These are phyloP conservation scores for Echeneis naucrates DNA, from an alignment of 2,797 vertebrate genomes.

Conservation along the genomic window DNA sequence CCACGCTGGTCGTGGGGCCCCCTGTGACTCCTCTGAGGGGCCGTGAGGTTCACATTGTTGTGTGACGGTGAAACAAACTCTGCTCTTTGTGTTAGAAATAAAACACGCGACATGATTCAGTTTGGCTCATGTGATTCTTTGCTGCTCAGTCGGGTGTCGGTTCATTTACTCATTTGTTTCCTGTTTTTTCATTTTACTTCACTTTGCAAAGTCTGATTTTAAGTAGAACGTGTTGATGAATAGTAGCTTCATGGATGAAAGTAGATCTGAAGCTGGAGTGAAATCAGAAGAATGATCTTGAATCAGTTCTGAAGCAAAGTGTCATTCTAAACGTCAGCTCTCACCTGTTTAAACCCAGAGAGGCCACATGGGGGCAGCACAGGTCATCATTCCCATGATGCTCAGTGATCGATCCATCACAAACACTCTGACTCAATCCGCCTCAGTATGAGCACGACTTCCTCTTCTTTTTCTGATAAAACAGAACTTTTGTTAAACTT, in stretches of 20 bases:
- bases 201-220: too few relatives aligned
- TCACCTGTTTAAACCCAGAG: neutral
- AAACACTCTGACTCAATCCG: neutral
- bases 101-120: constrained; percentile 22
- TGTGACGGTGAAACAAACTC: neutral
- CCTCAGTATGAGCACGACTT: neutral
- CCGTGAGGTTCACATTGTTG: neutral
- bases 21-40: neutral
- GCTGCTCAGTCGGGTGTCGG: too few relatives aligned
- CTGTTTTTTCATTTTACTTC: too few relatives aligned
- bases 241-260: too few relatives aligned
- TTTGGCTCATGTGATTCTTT: constrained; percentile 4
- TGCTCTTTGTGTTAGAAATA: constrained; percentile 55
- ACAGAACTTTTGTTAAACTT: neutral
- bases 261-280: too few relatives aligned
- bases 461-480: too few relatives aligned
- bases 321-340: too few relatives aligned
- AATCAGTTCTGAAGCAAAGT: too few relatives aligned
- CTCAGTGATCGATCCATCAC: too few relatives aligned
- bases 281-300: too few relatives aligned
- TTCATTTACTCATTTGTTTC: too few relatives aligned
- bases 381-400: neutral
- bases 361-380: neutral
- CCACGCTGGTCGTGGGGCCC: constrained; percentile 85
- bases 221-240: neutral